These are phyloP conservation scores for Onthophagus sagittarius DNA, from an alignment of 2,888 invertebrate genomes.

Conservation along the genomic window DNA sequence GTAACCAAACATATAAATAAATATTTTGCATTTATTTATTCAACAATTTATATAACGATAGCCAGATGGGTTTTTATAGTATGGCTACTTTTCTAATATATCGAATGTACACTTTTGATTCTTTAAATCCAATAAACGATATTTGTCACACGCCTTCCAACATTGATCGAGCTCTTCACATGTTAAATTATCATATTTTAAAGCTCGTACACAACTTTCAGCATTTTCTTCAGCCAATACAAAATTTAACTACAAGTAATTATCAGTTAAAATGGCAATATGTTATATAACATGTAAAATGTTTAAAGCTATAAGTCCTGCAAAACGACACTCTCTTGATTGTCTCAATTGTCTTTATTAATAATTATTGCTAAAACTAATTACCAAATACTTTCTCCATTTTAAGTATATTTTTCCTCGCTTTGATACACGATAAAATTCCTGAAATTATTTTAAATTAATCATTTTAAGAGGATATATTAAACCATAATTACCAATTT, in stretches of 20 bases:
- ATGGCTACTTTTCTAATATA: slow-evolving; percentile 10
- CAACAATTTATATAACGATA: not conserved
- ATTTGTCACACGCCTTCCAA: slow-evolving; percentile 18
- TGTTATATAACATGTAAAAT: too few species aligned
- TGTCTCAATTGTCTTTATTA: too few species aligned
- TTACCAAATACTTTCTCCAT: not conserved
- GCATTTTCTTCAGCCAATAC: slow-evolving; percentile 20
- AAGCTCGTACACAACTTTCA: slow-evolving; percentile 11
- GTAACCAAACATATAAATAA: not conserved
- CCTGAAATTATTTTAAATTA: slow-evolving; percentile 22
- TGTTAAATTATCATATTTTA: slow-evolving; percentile 19
- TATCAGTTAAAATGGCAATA: too few species aligned
- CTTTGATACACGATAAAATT: slow-evolving; percentile 27
- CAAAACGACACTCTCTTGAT: too few species aligned
- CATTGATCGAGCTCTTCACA: slow-evolving; percentile 14
- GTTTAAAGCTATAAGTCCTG: too few species aligned
- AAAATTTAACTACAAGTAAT: slow-evolving; percentile 6
- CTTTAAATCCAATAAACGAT: slow-evolving; percentile 1
- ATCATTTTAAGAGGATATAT: too few species aligned
- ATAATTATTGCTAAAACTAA: slow-evolving; percentile 1
- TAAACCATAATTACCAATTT: too few species aligned
- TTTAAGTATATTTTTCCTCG: slow-evolving; percentile 1
- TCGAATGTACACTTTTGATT: not conserved
- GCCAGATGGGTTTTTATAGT: not conserved
- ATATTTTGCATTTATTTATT: not conserved